phyloP scores from a whole-genome alignment of 1,140 invertebrate species.

The Nilaparvata lugens region DNA sequence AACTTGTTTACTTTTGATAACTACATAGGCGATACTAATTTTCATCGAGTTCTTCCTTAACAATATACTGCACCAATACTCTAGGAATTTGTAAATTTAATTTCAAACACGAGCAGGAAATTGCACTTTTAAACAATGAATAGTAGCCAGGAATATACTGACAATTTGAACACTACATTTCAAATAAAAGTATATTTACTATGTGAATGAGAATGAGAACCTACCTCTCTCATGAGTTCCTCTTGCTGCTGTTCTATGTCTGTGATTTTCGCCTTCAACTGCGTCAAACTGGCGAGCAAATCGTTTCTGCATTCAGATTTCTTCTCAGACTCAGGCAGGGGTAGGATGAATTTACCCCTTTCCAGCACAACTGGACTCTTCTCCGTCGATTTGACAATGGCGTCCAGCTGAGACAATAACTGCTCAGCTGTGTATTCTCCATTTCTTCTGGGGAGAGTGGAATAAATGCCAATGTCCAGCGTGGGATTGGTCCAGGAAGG shows the following conservation, averaged over 20 bases:
- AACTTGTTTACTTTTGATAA: too few species aligned
- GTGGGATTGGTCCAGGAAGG: slow-evolving; percentile 23
- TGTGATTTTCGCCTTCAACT: slow-evolving; percentile 62
- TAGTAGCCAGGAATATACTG: too few species aligned
- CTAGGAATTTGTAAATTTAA: not conserved
- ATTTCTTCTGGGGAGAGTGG: not conserved
- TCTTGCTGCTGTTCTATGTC: slow-evolving; percentile 75
- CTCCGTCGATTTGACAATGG: slow-evolving; percentile 29
- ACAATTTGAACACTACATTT: too few species aligned
- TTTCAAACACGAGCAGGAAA: too few species aligned
- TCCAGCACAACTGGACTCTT: slow-evolving; percentile 6
- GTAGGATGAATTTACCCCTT: slow-evolving; percentile 23
- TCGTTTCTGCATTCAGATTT: slow-evolving; percentile 43
- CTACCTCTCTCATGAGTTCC: slow-evolving; percentile 72
- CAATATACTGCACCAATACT: too few species aligned
- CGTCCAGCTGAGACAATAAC: slow-evolving; percentile 13
- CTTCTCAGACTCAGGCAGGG: slow-evolving; percentile 33
- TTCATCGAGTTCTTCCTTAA: too few species aligned
- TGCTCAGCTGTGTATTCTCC: slow-evolving; percentile 14
- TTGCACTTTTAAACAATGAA: too few species aligned
- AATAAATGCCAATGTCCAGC: slow-evolving; percentile 9
- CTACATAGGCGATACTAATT: too few species aligned
- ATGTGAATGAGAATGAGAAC: not conserved
- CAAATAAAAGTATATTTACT: too few species aligned
- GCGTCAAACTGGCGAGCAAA: slow-evolving; percentile 43